Evolutionary conservation across 2,888 invertebrate genomes (phyloP), one percentile per base, ranked within the genome.

Genomic region (Amphipyra berbera): DNA sequence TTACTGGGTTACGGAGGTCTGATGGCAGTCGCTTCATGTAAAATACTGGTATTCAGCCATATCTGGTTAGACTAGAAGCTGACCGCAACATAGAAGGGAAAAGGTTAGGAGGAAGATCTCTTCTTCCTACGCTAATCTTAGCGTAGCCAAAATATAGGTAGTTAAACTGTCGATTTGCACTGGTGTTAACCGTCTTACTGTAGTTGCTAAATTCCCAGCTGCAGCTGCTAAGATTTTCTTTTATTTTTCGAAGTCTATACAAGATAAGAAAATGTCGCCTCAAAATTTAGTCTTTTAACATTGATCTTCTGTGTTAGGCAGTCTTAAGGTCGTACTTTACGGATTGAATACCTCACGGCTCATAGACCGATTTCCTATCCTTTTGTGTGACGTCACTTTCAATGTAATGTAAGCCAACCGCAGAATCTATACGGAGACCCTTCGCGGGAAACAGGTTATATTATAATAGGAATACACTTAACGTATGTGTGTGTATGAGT

Each of bases 341-440:
- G 27, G 15, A 15, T 15, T 64, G 60, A 75, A 64, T 68, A 62
- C 69, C 56, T 75, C 56, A 72, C 76, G 76, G 66, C 63, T 68
- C 76, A 72, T 76, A 76, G 57, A 72, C 46, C 72, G 69, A 78
- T 77, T 78, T 78, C 64, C 64, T 57, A 33, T 68, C 50, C 63
- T 57, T 70, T 77, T 78, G 68, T 75, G 10, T 75, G 68, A 68
- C 66, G 59, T 76, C 73, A 68, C 63, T 56, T 65, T 61, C 41
- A 55, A 45, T 35, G 68, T 74, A 72, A 72, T 68, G 61, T 74
- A 61, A 58, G 62, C 71, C 61, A 53, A 65, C 71, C 69, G 52
- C 72, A 72, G 52, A 63, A 71, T 65, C 67, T 63, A 72, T 62
- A 64, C 57, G 9, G 61, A 41, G 41, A 55, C 54, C 75, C 58